Evolutionary conservation across 2,113 vertebrate species (phyloP).

Genomic region (Electrona antarctica): DNA sequence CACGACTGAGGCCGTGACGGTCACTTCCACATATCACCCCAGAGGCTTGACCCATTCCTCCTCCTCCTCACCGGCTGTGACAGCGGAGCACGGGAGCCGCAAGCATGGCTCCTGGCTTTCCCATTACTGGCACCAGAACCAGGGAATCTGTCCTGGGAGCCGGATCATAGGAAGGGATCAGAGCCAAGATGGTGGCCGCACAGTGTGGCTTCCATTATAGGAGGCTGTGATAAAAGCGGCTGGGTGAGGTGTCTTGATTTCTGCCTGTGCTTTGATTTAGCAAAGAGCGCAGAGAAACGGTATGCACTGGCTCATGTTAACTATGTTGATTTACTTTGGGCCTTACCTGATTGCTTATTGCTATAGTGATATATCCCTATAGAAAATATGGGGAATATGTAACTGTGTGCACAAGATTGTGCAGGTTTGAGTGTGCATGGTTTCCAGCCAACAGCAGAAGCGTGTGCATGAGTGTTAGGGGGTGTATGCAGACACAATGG

Average conservation of each 20-base stretch:
- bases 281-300: constrained; percentile 4
- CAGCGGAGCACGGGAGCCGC: constrained; percentile 10
- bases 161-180: constrained; percentile 34
- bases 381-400: neutral
- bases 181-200: constrained; percentile 21
- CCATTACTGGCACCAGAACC: constrained; percentile 47
- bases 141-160: constrained; percentile 41
- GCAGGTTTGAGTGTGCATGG: neutral
- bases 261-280: constrained; percentile 6
- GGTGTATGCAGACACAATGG: constrained; percentile 8
- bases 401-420: too few relatives aligned
- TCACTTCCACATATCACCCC: constrained; percentile 61
- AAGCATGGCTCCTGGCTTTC: constrained; percentile 42
- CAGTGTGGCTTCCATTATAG: constrained; percentile 3
- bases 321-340: constrained; percentile 6
- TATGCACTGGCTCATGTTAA: constrained; percentile 21
- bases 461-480: constrained; percentile 13
- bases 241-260: neutral
- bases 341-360: constrained; percentile 20
- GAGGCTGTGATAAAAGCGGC: neutral
- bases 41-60: constrained; percentile 56
- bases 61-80: constrained; percentile 64
- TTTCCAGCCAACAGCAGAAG: neutral
- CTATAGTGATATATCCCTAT: neutral
- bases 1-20: constrained; percentile 58